Conservation (phyloP, 2,113 vertebrate species). For the Neodon shergylaensis region DNA sequence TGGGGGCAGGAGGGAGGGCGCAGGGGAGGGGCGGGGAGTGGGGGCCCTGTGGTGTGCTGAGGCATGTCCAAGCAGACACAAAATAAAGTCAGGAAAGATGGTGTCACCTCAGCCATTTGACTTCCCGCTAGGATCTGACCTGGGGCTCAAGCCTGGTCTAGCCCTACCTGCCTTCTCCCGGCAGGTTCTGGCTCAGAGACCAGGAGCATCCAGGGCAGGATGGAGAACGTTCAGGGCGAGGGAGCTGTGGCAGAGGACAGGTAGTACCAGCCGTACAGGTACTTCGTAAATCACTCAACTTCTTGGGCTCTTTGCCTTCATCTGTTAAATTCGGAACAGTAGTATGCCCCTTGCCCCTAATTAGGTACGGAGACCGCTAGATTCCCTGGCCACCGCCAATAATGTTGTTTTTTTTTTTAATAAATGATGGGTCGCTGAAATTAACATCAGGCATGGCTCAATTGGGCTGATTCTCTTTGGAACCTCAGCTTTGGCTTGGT, state of each 20-base stretch:
- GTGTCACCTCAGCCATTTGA: background rate
- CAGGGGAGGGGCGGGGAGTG: no score
- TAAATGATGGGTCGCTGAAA: slow-evolving; percentile 8
- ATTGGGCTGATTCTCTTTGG: background rate
- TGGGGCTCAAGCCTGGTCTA: background rate
- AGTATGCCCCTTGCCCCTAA: background rate
- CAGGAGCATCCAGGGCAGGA: background rate
- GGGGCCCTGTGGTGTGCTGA: background rate
- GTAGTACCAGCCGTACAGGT: background rate
- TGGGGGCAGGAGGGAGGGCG: fast-evolving
- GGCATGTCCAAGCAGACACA: background rate
- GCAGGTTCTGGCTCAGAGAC: background rate
- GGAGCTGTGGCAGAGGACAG: background rate
- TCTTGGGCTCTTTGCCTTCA: background rate
- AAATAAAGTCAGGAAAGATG: background rate
- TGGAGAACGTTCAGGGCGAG: background rate
- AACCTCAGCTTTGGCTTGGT: background rate
- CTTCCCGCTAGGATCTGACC: background rate
- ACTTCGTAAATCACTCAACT: slow-evolving; percentile 6
- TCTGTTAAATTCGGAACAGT: slow-evolving; percentile 6
- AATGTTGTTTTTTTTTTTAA: background rate
- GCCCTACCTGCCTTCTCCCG: background rate
- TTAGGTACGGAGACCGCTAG: background rate
- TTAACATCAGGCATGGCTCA: background rate
- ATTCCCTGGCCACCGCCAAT: background rate